phyloP scores from a whole-genome alignment of 2,888 invertebrate species.

The Reticulitermes lucifugus region DNA sequence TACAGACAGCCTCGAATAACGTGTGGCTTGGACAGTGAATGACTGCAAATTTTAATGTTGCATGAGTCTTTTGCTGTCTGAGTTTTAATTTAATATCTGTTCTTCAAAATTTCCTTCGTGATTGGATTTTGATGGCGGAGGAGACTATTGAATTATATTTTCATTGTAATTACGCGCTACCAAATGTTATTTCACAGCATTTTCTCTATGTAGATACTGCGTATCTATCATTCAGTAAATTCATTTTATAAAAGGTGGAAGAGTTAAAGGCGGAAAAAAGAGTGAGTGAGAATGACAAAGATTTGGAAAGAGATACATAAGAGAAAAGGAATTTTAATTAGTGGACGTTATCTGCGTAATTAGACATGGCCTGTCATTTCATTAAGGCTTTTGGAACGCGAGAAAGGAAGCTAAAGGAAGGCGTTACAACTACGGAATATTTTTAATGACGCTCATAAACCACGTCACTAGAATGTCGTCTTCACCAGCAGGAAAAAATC shows the following conservation, averaged over 20 bases:
- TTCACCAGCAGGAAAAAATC: not conserved
- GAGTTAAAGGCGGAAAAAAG: not conserved
- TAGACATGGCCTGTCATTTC: slow-evolving; percentile 46
- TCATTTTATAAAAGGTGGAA: not conserved
- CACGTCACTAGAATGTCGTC: not conserved
- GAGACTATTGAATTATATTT: not conserved
- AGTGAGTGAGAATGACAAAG: not conserved
- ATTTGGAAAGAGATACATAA: slow-evolving; percentile 23
- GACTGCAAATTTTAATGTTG: no score
- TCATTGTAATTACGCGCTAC: not conserved
- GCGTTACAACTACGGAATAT: not conserved
- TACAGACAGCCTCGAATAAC: no score
- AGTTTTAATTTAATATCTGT: no score
- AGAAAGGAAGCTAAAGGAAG: not conserved
- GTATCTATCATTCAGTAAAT: not conserved
- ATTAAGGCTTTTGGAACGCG: slow-evolving; percentile 27
- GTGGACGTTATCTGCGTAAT: slow-evolving; percentile 47
- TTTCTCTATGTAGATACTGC: not conserved
- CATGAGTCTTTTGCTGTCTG: no score
- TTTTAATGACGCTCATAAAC: not conserved
- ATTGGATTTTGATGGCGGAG: not conserved
- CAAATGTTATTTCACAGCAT: not conserved
- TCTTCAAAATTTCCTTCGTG: not conserved
- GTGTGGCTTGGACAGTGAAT: no score
- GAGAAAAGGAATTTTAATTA: slow-evolving; percentile 45